Percentiles rank a stretch among this genome's conserved stretches.
phyloP scores from a whole-genome alignment of 1,140 invertebrate species.

The Aphaenogaster floridana region DNA sequence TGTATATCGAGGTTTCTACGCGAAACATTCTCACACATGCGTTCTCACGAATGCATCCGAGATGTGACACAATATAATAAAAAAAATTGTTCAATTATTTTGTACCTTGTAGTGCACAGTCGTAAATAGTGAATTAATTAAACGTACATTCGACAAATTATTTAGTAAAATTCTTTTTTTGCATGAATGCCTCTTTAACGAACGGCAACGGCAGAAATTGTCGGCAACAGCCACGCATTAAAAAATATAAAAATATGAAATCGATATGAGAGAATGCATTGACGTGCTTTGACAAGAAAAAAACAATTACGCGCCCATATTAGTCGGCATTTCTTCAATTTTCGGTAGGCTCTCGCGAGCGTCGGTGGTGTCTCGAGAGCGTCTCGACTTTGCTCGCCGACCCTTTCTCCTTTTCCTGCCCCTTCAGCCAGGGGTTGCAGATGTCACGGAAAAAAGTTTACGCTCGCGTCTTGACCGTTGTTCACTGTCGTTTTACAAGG shows the following conservation, averaged over 20 bases:
- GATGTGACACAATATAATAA: background rate
- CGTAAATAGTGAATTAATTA: conserved; percentile 58
- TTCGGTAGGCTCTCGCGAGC: conserved; percentile 33
- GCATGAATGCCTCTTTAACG: conserved; percentile 42
- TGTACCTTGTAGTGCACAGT: conserved; percentile 2
- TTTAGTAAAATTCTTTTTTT: conserved; percentile 50
- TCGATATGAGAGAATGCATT: conserved; percentile 6
- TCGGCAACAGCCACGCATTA: conserved; percentile 43
- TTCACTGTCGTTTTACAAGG: conserved; percentile 81
- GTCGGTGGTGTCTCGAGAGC: conserved; percentile 65
- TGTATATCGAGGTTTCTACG: background rate
- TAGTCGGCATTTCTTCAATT: conserved; percentile 60
- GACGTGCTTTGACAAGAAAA: conserved; percentile 24
- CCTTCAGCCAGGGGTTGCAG: conserved; percentile 65
- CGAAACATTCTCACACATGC: background rate
- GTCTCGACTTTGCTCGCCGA: conserved; percentile 55
- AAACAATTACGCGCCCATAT: conserved; percentile 33
- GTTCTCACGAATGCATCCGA: background rate
- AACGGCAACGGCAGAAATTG: conserved; percentile 39
- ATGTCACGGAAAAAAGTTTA: conserved; percentile 78
- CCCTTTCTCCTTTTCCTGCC: conserved; percentile 49
- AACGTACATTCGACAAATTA: conserved; percentile 44
- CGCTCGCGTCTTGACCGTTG: conserved; percentile 84
- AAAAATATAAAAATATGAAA: conserved; percentile 58
- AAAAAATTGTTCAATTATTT: conserved; percentile 29